Evolutionary conservation across 2,113 vertebrate species (phyloP).

Genomic region (Rutilus rutilus): DNA sequence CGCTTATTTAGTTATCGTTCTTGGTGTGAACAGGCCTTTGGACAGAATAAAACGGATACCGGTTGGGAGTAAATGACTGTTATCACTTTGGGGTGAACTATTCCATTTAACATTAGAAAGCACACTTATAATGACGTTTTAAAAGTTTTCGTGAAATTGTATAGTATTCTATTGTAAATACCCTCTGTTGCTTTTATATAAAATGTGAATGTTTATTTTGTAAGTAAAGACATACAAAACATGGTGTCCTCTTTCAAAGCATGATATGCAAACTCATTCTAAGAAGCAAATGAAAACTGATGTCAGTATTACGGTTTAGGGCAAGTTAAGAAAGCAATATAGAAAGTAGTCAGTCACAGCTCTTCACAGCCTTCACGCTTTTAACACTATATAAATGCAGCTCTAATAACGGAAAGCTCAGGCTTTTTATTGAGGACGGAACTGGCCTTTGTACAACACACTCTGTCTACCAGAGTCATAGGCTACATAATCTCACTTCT

Average conservation of each 20-base stretch:
- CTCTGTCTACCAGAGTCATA: neutral
- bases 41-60: neutral
- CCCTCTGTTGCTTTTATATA: conserved; percentile 40
- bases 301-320: neutral
- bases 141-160: neutral
- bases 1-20: no score
- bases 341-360: neutral
- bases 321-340: neutral
- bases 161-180: conserved; percentile 23
- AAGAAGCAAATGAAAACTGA: conserved; percentile 14
- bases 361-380: conserved; percentile 41
- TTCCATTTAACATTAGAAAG: neutral
- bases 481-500: conserved; percentile 52
- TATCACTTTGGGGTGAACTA: neutral
- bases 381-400: conserved; percentile 21
- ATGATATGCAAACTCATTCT: conserved; percentile 35
- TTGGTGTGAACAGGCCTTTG: no score
- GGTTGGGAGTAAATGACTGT: neutral
- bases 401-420: conserved; percentile 15
- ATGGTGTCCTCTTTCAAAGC: neutral
- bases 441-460: conserved; percentile 16
- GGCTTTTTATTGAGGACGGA: conserved; percentile 51
- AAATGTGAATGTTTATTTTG: conserved; percentile 63
- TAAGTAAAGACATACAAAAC: conserved; percentile 59
- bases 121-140: neutral